A percentile compares a stretch with the other conserved stretches of the same genome.
Conservation (phyloP, 2,888 invertebrate genomes). For the Lampropteryx suffumata region DNA sequence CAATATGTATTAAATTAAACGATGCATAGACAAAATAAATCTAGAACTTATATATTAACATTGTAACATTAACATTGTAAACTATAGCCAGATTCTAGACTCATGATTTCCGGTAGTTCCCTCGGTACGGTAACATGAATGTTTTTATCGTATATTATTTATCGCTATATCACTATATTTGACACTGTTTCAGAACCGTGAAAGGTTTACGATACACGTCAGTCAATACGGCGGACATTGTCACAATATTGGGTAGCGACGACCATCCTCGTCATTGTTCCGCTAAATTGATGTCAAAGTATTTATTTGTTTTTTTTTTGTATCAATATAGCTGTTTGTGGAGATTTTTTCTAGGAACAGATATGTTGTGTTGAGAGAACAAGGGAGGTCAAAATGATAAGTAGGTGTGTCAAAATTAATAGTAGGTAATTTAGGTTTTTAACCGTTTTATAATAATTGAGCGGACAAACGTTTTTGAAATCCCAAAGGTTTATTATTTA, state of each 20-base stretch:
- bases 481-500: neutral
- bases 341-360: constrained; percentile 5
- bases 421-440: too few relatives aligned
- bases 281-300: constrained; percentile 15
- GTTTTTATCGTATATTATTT: constrained; percentile 7
- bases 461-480: too few relatives aligned
- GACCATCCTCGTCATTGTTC: constrained; percentile 11
- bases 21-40: too few relatives aligned
- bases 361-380: constrained; percentile 1
- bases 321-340: neutral
- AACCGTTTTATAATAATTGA: too few relatives aligned
- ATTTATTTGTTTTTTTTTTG: constrained; percentile 6
- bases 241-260: constrained; percentile 12
- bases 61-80: too few relatives aligned
- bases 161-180: constrained; percentile 10
- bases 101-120: neutral
- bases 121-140: too few relatives aligned
- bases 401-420: too few relatives aligned
- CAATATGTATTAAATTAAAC: too few relatives aligned
- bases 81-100: too few relatives aligned
- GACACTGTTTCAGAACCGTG: constrained; percentile 14
- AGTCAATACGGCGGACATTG: constrained; percentile 9
- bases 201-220: constrained; percentile 19
- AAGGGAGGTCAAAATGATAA: neutral
- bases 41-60: too few relatives aligned